Base-by-base conservation (phyloP, 2,113 vertebrate species). In the Cephalopholis sonnerati region DNA sequence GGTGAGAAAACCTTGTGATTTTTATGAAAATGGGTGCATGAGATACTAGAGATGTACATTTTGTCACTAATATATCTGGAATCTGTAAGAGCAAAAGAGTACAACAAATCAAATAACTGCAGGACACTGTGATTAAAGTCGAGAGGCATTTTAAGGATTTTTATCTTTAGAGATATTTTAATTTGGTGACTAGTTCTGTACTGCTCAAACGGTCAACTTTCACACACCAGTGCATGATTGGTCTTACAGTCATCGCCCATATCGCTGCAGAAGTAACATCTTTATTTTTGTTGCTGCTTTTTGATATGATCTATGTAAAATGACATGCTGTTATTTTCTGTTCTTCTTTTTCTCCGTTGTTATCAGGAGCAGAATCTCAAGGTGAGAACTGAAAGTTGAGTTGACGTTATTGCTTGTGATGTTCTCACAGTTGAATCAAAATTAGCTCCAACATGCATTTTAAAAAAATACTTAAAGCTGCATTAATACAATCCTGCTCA, bases 1-100 rank as follows among this genome's bases (percentile, higher is more conserved):
- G 94, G 93, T 94, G 57, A 91, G 70, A 41, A 39, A 55, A 46
- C 3, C 15, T 17, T 2, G 2, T 29, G 24, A 29, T 29, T 27
- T 25, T 29, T 58, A 5, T 12, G 4, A 41, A 36, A 2, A 1
- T 22, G 10, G 18, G 7, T 10, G 12, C 6, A 24, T 17, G 15
- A 55, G 13, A 41, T 55, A 41, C 20, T 13, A 63, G 2, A 18
- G 7, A 24, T n/a, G 8, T 17, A 16, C 5, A 41, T 50, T 29
- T 51, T 67, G 1, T 20, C 5, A 7, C 18, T 12, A 32, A 68
- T 22, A 51, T 22, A 4, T 29, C 24, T 50, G 24, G 5, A 29
- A 67, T 20, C 5, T 66, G 15, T 32, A 29, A 24, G 11, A 39
- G 2, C 6, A 29, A 3, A 7, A 7, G 12, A 7, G 8, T 32